Evolutionary conservation across 1,140 invertebrate genomes (phyloP).

Genomic region (Solen grandis): DNA sequence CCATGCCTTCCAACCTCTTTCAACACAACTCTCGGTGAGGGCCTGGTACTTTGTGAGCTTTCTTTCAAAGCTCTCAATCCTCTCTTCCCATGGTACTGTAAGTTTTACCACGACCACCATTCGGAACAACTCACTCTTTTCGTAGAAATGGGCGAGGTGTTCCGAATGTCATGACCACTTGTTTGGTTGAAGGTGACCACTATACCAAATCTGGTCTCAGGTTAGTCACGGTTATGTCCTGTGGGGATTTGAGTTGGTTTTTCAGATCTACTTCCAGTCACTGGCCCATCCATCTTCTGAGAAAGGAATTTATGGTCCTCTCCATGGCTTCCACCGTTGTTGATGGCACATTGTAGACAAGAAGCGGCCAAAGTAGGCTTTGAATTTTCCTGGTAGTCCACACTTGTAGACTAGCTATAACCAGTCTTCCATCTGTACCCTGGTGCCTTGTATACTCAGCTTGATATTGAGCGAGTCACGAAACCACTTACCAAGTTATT

Average conservation of each 20-base stretch:
- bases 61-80: constrained; percentile 31
- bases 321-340: constrained; percentile 46
- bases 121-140: no score
- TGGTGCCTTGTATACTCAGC: background rate
- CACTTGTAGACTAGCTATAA: constrained; percentile 26
- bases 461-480: no score
- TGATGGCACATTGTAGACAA: constrained; percentile 37
- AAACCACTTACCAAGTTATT: constrained; percentile 6
- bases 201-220: constrained; percentile 49
- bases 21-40: no score
- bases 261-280: constrained; percentile 37
- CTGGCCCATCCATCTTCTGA: constrained; percentile 41
- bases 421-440: constrained; percentile 22
- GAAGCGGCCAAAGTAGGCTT: constrained; percentile 32
- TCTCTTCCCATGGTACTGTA: no score
- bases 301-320: constrained; percentile 5
- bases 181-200: constrained; percentile 25
- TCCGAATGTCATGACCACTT: constrained; percentile 44
- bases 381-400: no score
- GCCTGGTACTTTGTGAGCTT: no score
- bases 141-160: no score
- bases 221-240: constrained; percentile 28
- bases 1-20: no score
- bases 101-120: no score
- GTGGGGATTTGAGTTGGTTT: constrained; percentile 12